phyloP scores from a whole-genome alignment of 2,113 vertebrate genomes.

The Phrynocephalus versicolor region DNA sequence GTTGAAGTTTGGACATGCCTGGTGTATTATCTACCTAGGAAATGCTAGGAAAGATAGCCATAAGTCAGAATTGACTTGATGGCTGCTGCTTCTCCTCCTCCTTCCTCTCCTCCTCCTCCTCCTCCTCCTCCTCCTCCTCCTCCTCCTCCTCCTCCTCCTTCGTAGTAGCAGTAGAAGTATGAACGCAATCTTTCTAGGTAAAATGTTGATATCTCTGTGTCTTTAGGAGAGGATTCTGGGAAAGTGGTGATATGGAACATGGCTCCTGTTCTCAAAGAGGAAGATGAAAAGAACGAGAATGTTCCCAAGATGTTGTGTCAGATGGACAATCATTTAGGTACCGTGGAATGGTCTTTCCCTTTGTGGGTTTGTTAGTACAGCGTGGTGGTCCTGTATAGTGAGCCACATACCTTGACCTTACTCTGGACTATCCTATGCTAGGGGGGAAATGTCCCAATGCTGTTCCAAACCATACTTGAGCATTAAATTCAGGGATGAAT shows the following conservation, averaged over 20 bases:
- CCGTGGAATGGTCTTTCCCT: slow-evolving; percentile 28
- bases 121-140: too few relatives aligned
- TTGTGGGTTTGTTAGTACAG: slow-evolving; percentile 6
- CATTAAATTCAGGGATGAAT: background rate
- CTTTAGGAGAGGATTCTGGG: slow-evolving; percentile 96
- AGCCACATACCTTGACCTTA: background rate
- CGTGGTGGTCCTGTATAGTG: too few relatives aligned
- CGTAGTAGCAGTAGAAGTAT: too few relatives aligned
- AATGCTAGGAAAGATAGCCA: too few relatives aligned
- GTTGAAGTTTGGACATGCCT: too few relatives aligned
- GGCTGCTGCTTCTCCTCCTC: too few relatives aligned
- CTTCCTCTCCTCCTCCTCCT: too few relatives aligned
- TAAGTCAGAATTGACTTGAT: too few relatives aligned
- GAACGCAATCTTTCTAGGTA: background rate
- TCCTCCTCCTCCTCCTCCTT: too few relatives aligned
- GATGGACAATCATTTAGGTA: slow-evolving; percentile 99
- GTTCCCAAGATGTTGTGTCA: slow-evolving; percentile 99
- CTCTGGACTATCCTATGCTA: too few relatives aligned
- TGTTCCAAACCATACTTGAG: background rate
- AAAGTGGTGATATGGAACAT: slow-evolving; percentile 99
- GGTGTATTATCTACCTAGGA: too few relatives aligned
- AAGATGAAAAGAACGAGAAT: slow-evolving; percentile 97
- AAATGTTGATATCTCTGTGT: background rate
- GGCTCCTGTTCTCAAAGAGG: slow-evolving; percentile 95
- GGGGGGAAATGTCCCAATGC: background rate